phyloP scores from a whole-genome alignment of 2,888 invertebrate genomes.

The Drosophila robusta region DNA sequence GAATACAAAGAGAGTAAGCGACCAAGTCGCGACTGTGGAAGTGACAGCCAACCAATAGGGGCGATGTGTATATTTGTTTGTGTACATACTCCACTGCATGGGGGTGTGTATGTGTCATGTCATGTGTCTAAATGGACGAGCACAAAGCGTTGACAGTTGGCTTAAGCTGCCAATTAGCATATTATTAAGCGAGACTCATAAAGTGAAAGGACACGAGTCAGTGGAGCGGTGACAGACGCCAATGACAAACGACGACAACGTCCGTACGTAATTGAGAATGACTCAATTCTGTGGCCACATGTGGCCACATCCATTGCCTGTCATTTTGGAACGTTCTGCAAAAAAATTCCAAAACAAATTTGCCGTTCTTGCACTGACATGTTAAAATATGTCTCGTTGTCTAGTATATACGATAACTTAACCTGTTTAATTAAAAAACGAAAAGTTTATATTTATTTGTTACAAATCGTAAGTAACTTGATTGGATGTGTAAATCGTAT shows the following conservation, averaged over 20 bases:
- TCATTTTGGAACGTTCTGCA: neutral
- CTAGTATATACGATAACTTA: too few species aligned
- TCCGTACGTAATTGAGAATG: constrained; percentile 33
- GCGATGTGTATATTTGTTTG: too few species aligned
- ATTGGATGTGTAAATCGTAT: too few species aligned
- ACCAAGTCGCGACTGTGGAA: neutral
- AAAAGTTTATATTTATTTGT: too few species aligned
- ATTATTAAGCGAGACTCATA: constrained; percentile 59
- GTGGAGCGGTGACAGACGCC: constrained; percentile 6
- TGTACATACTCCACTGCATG: neutral
- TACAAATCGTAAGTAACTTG: too few species aligned
- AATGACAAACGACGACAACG: constrained; percentile 26
- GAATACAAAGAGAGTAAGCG: neutral
- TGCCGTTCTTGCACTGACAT: too few species aligned
- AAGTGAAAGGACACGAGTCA: constrained; percentile 5
- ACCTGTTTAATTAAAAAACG: too few species aligned
- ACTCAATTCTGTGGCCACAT: constrained; percentile 13
- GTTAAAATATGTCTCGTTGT: too few species aligned
- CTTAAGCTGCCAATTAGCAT: constrained; percentile 72
- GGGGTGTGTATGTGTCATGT: constrained; percentile 3
- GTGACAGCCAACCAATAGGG: neutral
- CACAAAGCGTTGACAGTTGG: constrained; percentile 59
- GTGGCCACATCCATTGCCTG: constrained; percentile 9
- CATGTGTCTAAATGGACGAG: constrained; percentile 22
- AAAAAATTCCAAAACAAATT: constrained; percentile 7